Evolutionary conservation across 1,140 invertebrate genomes (phyloP).

Genomic region (Pristionchus pacificus): DNA sequence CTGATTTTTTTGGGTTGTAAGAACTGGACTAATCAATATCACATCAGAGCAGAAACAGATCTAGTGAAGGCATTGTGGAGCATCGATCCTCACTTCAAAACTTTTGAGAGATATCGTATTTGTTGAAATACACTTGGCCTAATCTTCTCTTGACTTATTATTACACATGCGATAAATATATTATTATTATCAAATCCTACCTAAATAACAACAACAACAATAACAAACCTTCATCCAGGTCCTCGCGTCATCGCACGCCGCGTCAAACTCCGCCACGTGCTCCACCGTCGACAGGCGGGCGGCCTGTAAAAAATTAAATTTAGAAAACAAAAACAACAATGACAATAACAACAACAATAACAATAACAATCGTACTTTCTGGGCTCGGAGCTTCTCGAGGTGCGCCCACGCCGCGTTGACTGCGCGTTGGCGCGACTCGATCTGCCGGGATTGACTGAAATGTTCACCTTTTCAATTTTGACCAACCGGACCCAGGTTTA

Average conservation of each 20-base stretch:
- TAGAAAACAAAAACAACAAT: constrained; percentile 58
- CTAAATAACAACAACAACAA: no score
- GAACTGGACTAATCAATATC: no score
- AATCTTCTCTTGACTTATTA: no score
- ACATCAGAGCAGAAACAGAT: no score
- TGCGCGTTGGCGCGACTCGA: constrained; percentile 74
- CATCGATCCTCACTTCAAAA: constrained; percentile 86
- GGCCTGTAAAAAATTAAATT: constrained; percentile 67
- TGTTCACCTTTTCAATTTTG: no score
- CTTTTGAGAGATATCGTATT: no score
- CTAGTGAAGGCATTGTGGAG: constrained; percentile 79
- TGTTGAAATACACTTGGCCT: no score
- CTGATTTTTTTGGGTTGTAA: constrained; percentile 63
- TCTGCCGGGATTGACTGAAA: constrained; percentile 74
- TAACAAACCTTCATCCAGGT: constrained; percentile 94
- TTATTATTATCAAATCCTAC: no score
- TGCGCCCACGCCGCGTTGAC: constrained; percentile 71
- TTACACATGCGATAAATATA: no score
- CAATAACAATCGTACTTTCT: background rate
- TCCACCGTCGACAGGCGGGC: constrained; percentile 67
- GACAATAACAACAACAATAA: constrained; percentile 62
- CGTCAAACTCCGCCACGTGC: constrained; percentile 86
- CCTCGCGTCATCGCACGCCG: constrained; percentile 83
- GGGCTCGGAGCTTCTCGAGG: constrained; percentile 74
- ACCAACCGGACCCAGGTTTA: no score